These are phyloP conservation scores for Trichacis sp. DNA, from an alignment of 2,888 invertebrate genomes.

Conservation along the genomic window DNA sequence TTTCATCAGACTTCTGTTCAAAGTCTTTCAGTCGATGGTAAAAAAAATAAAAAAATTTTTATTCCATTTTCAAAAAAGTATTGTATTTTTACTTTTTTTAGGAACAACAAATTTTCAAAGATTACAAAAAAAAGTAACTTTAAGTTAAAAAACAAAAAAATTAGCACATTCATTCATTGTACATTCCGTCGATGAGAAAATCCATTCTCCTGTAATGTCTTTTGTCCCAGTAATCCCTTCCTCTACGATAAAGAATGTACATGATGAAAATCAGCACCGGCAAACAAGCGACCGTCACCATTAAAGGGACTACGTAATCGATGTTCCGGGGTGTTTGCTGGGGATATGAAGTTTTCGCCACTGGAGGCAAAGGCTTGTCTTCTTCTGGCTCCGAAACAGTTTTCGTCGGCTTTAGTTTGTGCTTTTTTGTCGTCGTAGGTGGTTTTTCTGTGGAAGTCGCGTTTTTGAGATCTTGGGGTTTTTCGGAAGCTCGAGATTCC, in stretches of 20 bases:
- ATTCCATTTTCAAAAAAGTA: too few relatives aligned
- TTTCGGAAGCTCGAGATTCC: too few relatives aligned
- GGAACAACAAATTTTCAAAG: too few relatives aligned
- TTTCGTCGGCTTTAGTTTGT: slow-evolving; percentile 70
- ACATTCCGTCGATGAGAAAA: slow-evolving; percentile 90
- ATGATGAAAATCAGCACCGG: slow-evolving; percentile 80
- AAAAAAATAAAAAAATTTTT: too few relatives aligned
- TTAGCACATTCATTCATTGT: slow-evolving; percentile 84
- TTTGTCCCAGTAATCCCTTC: slow-evolving; percentile 88
- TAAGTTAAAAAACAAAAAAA: too few relatives aligned
- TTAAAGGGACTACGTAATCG: slow-evolving; percentile 81
- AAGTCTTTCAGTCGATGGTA: too few relatives aligned
- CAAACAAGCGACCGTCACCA: slow-evolving; percentile 80
- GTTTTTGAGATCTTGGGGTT: too few relatives aligned
- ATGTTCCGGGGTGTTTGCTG: slow-evolving; percentile 59
- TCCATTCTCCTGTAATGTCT: slow-evolving; percentile 90
- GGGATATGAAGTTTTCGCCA: slow-evolving; percentile 51
- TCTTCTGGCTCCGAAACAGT: slow-evolving; percentile 69
- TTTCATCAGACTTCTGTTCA: too few relatives aligned
- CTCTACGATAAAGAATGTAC: slow-evolving; percentile 76
- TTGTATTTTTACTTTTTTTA: too few relatives aligned
- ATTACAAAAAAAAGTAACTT: background rate
- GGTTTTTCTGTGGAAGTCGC: too few relatives aligned
- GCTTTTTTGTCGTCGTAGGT: too few relatives aligned
- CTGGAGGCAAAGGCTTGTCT: slow-evolving; percentile 58